Evolutionary conservation across 1,140 invertebrate species (phyloP), one percentile per base, ranked within the genome.

Genomic region (Polypedilum pembai): DNA sequence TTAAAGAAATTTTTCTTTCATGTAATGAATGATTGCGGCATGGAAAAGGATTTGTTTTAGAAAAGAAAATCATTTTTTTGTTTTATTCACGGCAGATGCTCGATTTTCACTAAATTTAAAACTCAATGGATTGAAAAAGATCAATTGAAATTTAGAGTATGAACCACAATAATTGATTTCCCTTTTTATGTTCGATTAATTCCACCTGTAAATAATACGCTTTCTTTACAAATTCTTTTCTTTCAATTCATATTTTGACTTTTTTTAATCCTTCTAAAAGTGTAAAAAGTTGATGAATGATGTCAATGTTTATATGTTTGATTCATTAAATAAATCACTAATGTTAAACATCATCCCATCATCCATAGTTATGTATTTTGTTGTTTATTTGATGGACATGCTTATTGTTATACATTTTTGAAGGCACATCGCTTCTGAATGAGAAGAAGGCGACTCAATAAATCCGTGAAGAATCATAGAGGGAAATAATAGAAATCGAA

Each of bases 251-350:
- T 33, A 33, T 56, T 56, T 15, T n/a, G n/a, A 56, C 45, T 15
- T 56, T 15, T 56, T 56, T 56, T 15, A 56, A 56, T 56, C 45
- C 45, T 56, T 56, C 15, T 56, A 56, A 56, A n/a, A 15, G 12
- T 1, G n/a, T 15, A 3, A 45, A 41, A 15, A 45, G 15, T 12
- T 45, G 15, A 56, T 15, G 45, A 56, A 56, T 56, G 45, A 56
- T 15, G 15, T 45, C 1, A 45, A 45, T 45, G 45, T 56, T 56
- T 56, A 33, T 33, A 12, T 56, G 3, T 56, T 56, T 56, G n/a
- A 12, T 56, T 56, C 45, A 56, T 56, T 56, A 56, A 56, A 56
- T 56, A 56, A 56, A 56, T 56, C 45, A 56, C 45, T 56, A 56
- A 15, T 0, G n/a, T 15, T 45, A 45, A 45, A 45, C 15, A n/a